Conservation (phyloP, 1,140 invertebrate genomes). For the Euura saliciscinereae region DNA sequence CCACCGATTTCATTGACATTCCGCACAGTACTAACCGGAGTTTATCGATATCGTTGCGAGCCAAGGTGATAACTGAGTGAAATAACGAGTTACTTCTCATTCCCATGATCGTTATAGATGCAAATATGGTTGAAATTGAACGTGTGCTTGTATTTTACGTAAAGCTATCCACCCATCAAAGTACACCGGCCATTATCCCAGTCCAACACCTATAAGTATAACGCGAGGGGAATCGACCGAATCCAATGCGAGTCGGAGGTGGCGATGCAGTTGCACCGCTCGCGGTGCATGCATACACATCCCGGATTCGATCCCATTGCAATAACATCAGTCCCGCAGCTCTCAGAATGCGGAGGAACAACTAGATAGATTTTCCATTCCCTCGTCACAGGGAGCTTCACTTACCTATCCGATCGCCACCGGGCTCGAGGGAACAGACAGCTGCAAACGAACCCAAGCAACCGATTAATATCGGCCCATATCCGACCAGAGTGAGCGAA, state of each 20-base stretch:
- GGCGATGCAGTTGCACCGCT: no score
- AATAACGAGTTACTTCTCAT: slow-evolving; percentile 3
- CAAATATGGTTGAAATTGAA: not conserved
- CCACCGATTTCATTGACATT: not conserved
- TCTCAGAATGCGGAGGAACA: no score
- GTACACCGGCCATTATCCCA: not conserved
- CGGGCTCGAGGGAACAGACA: not conserved
- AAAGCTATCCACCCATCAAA: not conserved
- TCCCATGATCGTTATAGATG: not conserved
- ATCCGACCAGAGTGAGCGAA: not conserved
- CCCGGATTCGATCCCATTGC: no score
- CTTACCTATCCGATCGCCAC: not conserved
- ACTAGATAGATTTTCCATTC: no score
- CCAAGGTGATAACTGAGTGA: not conserved
- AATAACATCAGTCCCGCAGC: no score
- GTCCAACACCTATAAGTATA: not conserved
- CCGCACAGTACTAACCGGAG: not conserved
- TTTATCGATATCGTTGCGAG: not conserved
- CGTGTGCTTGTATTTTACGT: no score
- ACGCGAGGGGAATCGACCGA: no score
- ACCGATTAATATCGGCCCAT: slow-evolving; percentile 3
- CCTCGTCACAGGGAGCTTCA: not conserved
- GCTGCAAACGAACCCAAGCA: not conserved
- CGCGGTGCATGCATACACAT: no score
- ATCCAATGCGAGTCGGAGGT: not conserved